Base-by-base conservation (phyloP, 2,888 invertebrate species). In the Drosophila nr. fundita region DNA sequence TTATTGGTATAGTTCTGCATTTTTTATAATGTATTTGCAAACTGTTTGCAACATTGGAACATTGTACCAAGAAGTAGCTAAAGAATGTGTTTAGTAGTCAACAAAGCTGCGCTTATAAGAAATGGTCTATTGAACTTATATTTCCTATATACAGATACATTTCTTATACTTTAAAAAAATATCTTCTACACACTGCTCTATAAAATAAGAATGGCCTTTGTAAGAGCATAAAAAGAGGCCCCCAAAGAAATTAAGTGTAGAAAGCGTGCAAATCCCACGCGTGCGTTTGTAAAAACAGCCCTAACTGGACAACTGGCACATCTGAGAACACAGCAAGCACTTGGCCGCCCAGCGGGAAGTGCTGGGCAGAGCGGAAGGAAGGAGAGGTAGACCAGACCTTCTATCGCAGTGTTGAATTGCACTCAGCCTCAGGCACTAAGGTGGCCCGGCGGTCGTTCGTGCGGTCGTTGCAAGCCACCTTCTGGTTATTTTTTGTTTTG, bases 221-320 rank as follows among this genome's bases (percentile, higher is more conserved):
- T 15, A 45, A 53, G 27, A 55, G 27, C 27, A 29, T 18, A 45
- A 45, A 65, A 49, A 67, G 76, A 82, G 74, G 73, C 89, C 89
- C 89, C 61, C 45, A 73, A 89, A 90, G 89, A 89, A 89, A 89
- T 89, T 90, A 89, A 90, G 87, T 77, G 76, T 83, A 82, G 80
- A 83, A 83, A 77, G 77, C 80, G 68, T 61, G 63, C 77, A 63
- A 80, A 76, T 87, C 89, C 89, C 87, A 86, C 73, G 89, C 87
- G 86, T 88, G 76, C 84, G 68, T 84, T 84, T 84, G 63, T 59
- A 49, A 68, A 68, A 69, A 45, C 45, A 42, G 53, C 63, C 54
- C 65, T 59, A 71, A 60, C 61, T 63, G 61, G 58, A 58, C 72
- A 60, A 60, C 60, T 21, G 60, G 52, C 55, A 50, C 50, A 50